Conservation (phyloP, 2,113 vertebrate species). For the Melanocharis versteri region DNA sequence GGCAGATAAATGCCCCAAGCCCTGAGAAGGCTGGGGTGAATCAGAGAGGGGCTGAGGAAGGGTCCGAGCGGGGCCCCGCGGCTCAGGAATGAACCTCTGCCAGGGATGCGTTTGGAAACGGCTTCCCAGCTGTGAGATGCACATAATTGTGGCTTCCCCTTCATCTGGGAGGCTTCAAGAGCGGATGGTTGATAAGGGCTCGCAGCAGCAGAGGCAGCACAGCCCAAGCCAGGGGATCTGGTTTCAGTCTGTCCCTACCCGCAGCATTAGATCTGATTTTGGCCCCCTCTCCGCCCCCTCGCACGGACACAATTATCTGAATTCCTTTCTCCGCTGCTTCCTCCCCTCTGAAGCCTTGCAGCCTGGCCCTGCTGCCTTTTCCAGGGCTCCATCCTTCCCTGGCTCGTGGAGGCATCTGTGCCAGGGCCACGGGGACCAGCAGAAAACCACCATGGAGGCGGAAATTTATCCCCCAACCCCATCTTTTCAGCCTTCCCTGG, state of each 20-base stretch:
- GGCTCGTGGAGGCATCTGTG: neutral
- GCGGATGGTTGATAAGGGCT: neutral
- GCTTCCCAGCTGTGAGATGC: neutral
- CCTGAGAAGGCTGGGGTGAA: neutral
- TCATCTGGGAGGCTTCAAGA: neutral
- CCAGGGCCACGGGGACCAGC: neutral
- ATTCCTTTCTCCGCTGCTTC: neutral
- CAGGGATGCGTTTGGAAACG: neutral
- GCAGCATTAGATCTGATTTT: neutral
- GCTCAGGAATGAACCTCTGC: neutral
- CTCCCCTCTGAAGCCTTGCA: neutral
- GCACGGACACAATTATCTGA: neutral
- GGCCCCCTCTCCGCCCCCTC: neutral
- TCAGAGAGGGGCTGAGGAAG: neutral
- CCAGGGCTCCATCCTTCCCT: neutral
- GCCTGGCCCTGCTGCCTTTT: neutral
- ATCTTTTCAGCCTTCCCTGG: neutral
- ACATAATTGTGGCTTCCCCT: neutral
- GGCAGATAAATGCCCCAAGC: neutral
- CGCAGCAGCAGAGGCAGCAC: neutral
- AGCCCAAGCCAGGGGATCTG: slow-evolving; percentile 3
- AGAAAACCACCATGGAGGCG: neutral
- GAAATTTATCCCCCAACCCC: neutral
- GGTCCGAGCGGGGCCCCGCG: rapidly evolving
- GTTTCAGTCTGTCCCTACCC: neutral